These are phyloP conservation scores for Prosapia bicincta DNA, from an alignment of 2,888 invertebrate genomes.

Conservation along the genomic window DNA sequence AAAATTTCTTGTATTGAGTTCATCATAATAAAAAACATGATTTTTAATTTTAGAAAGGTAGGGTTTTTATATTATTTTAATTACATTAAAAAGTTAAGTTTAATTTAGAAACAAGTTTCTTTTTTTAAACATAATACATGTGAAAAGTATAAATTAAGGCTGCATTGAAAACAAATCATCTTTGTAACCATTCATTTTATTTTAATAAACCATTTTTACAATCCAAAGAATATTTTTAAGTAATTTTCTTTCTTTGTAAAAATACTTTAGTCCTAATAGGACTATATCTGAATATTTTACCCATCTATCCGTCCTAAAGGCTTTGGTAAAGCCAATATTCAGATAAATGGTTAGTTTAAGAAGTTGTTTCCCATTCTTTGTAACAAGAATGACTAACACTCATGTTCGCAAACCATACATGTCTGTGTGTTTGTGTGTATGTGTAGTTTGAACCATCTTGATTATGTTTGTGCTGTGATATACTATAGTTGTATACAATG, in stretches of 20 bases:
- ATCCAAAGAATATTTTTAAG: conserved; percentile 3
- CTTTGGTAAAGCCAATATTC: conserved; percentile 1
- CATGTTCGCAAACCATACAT: not conserved
- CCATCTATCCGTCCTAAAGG: not conserved
- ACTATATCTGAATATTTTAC: conserved; percentile 1
- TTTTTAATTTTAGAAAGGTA: no score
- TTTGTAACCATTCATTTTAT: not conserved
- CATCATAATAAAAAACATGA: no score
- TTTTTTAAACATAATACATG: no score
- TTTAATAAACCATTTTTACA: not conserved
- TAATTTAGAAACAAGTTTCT: no score
- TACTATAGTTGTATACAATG: conserved; percentile 24
- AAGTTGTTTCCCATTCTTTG: not conserved
- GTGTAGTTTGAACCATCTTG: conserved; percentile 6
- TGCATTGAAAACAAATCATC: no score
- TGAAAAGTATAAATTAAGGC: no score
- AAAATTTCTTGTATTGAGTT: no score
- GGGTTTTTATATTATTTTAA: no score
- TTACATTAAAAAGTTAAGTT: no score
- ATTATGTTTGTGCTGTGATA: conserved; percentile 22
- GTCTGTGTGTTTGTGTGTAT: conserved; percentile 8
- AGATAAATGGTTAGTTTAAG: not conserved
- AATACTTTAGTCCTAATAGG: not conserved
- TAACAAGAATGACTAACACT: not conserved
- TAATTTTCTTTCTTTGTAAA: not conserved